Evolutionary conservation across 2,888 invertebrate genomes (phyloP), one percentile per base, ranked within the genome.

Genomic region (Drosophila ustulata): DNA sequence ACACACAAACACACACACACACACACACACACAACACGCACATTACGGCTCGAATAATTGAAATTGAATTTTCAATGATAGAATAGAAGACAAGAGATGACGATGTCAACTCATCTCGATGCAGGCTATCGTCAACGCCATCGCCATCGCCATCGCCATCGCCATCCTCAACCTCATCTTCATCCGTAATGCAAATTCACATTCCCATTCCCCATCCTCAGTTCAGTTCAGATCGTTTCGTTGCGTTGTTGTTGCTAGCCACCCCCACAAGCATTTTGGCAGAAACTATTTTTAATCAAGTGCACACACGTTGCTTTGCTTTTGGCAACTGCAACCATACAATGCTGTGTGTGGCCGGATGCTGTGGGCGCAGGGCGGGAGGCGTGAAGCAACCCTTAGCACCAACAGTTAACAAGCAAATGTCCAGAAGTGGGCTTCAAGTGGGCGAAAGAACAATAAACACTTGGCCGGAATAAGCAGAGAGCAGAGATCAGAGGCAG

Each of bases 61-160:
- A 86, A 88, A 81, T 88, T 83, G 83, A 85, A 86, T 86, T 83
- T 80, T 86, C 83, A 86, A 88, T 86, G 88, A 82, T 81, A 88
- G 62, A 70, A 58, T 41, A 49, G 39, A 52, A 55, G 51, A 75
- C 56, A 65, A 71, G 59, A 67, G 59, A 64, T 72, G 72, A 69
- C 75, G 75, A 72, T 69, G 68, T 63, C 72, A 72, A 51, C 64
- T 52, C 59, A 53, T 56, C 61, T 37, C 46, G 8, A 0, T 34
- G 25, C 49, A 26, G 9, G 3, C 45, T 18, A 45, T 45, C 23
- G 9, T 18, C 26, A 46, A 39, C 26, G 25, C 26, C 50, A 34
- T 50, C 28, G 4, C 5, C 39, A 30, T 3, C 26, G 25, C 26
- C 50, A 34, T 50, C 28, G 4, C 5, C 39, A 30, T 3, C 9